Base-by-base conservation (phyloP, 2,797 vertebrate genomes). In the Eutrigla gurnardus region DNA sequence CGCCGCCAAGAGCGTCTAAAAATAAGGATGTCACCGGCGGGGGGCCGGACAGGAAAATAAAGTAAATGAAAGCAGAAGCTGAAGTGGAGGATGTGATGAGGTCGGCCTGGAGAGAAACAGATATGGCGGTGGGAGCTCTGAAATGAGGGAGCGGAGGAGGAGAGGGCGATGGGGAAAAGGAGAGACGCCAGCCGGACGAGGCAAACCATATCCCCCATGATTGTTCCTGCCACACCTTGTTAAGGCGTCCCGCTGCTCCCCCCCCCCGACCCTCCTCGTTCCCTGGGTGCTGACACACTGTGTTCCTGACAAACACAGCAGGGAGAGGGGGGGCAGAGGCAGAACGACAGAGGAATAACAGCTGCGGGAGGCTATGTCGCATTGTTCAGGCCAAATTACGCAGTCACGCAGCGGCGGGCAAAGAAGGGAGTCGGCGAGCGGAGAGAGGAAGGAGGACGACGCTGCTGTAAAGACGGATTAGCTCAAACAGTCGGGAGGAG, bases 381-480 rank as follows among this genome's bases (percentile, higher is more conserved):
- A 75, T 89, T 81, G 86, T 87, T 89, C 80, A 63, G 82, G 79
- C 86, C 70, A 77, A 86, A 89, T 89, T 83, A 86, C 75, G 64
- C 14, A 46, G 83, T 83, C 85, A 86, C 47, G 75, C 83, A 71
- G 81, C 12, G 75, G 12, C 80, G 83, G 72, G 81, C 80, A 80
- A 68, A 79, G 82, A 68, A 74, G 78, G 63, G 80, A 78, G 39
- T 18, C 39, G 6, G 58, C 35, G 54, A 80, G 49, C 49, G 73
- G 25, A 60, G 66, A 78, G 70, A 68, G 63, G 49, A 84, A 49
- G 64, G 45, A 53, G 63, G 82, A 54, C 53, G 78, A 84, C 69
- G 53, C 70, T 53, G 74, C 77, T 80, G 81, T 84, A 77, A 75
- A 75, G 83, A 84, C 64, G 89, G 80, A 88, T 87, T 85, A 82